Evolutionary conservation across 2,888 invertebrate genomes (phyloP).

Genomic region (Parnassius orleans): DNA sequence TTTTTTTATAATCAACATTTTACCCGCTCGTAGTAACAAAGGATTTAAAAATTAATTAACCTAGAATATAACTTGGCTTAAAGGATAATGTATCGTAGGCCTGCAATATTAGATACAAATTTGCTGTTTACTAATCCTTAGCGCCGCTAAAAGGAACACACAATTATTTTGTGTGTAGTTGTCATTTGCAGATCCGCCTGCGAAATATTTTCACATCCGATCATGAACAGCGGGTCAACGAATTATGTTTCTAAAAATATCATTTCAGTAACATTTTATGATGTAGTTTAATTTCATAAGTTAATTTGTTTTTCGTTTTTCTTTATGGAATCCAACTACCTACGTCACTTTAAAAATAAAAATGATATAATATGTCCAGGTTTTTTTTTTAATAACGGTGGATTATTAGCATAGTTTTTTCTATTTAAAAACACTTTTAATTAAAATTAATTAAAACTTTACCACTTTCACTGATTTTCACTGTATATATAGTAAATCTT

Average conservation of each 20-base stretch:
- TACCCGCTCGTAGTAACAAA: conserved; percentile 7
- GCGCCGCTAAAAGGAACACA: conserved; percentile 28
- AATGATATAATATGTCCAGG: no score
- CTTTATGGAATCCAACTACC: not conserved
- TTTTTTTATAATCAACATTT: no score
- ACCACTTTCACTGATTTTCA: conserved; percentile 41
- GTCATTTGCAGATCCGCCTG: conserved; percentile 59
- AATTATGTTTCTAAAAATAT: conserved; percentile 45
- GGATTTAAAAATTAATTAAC: conserved; percentile 14
- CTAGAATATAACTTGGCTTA: not conserved
- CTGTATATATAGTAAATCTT: conserved; percentile 29
- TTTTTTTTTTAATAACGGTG: not conserved
- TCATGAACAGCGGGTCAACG: conserved; percentile 58
- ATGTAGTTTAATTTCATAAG: not conserved
- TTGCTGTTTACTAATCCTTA: not conserved
- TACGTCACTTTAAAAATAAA: not conserved
- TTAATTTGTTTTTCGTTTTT: not conserved
- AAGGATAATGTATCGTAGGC: conserved; percentile 1
- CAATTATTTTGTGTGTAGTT: conserved; percentile 38
- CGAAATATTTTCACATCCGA: conserved; percentile 55
- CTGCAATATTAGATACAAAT: conserved; percentile 1
- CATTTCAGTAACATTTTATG: conserved; percentile 7
- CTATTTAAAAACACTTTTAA: conserved; percentile 11
- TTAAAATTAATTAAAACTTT: not conserved
- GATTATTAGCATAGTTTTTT: not conserved